phyloP scores from a whole-genome alignment of 2,113 vertebrate genomes.

The Heterotis niloticus region DNA sequence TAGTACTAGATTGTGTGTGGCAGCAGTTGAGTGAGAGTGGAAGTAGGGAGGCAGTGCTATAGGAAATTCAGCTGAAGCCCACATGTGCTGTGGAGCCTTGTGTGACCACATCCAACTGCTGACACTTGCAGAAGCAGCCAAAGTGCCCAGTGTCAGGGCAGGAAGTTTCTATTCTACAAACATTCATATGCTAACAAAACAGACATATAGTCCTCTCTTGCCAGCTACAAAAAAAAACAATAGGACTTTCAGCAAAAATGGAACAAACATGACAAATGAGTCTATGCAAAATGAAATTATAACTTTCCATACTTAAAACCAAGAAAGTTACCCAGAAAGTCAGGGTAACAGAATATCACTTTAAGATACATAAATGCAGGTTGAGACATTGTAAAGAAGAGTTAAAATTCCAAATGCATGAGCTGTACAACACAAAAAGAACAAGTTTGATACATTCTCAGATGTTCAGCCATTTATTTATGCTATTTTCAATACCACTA shows the following conservation, averaged over 20 bases:
- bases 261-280: neutral
- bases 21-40: conserved; percentile 24
- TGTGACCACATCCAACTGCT: conserved; percentile 16
- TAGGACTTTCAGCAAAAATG: conserved; percentile 4
- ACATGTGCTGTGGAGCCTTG: neutral
- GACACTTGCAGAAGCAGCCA: neutral
- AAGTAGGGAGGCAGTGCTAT: conserved; percentile 22
- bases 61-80: conserved; percentile 11
- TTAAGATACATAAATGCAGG: neutral
- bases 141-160: neutral
- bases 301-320: neutral
- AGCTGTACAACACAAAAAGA: too few species aligned
- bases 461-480: neutral
- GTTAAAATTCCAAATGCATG: too few species aligned
- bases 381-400: too few species aligned
- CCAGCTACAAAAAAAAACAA: neutral
- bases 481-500: neutral
- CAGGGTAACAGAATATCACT: neutral
- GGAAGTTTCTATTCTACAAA: neutral
- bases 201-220: neutral
- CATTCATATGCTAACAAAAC: neutral
- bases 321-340: too few species aligned
- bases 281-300: neutral
- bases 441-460: too few species aligned
- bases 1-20: neutral